phyloP scores from a whole-genome alignment of 2,113 vertebrate genomes.

The Ctenomys sociabilis region DNA sequence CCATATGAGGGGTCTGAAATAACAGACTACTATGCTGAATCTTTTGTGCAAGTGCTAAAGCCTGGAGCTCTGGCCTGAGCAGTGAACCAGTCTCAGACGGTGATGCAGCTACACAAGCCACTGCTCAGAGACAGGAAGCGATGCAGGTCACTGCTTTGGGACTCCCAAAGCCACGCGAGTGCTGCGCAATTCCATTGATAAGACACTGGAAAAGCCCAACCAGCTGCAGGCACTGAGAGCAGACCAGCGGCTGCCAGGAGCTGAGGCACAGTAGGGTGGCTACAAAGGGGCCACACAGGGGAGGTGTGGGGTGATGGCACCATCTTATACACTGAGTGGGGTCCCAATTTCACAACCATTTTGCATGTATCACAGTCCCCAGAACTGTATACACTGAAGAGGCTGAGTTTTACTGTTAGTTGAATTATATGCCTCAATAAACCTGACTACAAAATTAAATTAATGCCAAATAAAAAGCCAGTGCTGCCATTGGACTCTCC shows the following conservation, averaged over 20 bases:
- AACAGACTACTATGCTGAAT: neutral
- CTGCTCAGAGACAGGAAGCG: neutral
- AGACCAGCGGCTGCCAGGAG: neutral
- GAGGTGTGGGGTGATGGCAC: neutral
- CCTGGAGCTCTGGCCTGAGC: neutral
- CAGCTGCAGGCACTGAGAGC: neutral
- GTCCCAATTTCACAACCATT: neutral
- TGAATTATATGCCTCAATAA: neutral
- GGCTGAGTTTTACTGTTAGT: neutral
- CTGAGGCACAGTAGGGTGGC: neutral
- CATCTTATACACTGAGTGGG: neutral
- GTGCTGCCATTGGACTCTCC: neutral
- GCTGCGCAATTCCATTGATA: neutral
- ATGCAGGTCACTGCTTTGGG: rapidly evolving
- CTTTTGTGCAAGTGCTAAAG: neutral
- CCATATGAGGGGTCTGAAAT: neutral
- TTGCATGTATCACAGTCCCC: neutral
- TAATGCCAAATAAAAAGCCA: neutral
- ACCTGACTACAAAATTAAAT: neutral
- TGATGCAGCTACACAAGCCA: neutral
- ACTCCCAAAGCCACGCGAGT: neutral
- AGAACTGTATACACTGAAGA: neutral
- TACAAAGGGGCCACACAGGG: neutral
- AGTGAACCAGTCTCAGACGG: neutral
- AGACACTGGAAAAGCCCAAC: neutral